Conservation (phyloP, 2,888 invertebrate species). For the Germaria angustata region DNA sequence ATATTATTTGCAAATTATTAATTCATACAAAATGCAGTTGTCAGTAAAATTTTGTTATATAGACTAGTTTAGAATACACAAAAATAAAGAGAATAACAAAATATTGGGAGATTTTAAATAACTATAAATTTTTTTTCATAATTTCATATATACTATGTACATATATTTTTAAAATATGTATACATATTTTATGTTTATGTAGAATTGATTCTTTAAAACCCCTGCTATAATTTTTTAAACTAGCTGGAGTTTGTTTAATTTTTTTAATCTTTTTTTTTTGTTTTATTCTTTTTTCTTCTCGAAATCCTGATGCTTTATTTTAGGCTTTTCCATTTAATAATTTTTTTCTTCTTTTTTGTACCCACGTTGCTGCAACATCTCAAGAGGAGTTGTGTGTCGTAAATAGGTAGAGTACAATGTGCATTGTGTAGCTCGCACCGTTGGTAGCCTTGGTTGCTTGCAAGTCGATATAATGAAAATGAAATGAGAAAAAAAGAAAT, state of each 20-base stretch:
- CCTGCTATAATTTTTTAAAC: not conserved
- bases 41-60: too few relatives aligned
- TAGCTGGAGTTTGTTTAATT: constrained; percentile 10
- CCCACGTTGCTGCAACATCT: not conserved
- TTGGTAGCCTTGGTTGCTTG: constrained; percentile 41
- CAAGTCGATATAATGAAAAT: constrained; percentile 35
- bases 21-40: too few relatives aligned
- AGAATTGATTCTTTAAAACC: not conserved
- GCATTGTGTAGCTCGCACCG: not conserved
- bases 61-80: too few relatives aligned
- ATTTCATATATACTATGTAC: too few relatives aligned
- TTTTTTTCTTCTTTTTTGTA: constrained; percentile 14
- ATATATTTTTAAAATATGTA: too few relatives aligned
- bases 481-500: constrained; percentile 14
- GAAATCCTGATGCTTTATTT: constrained; percentile 48
- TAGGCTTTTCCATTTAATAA: constrained; percentile 47
- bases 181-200: too few relatives aligned
- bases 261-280: not conserved
- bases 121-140: too few relatives aligned
- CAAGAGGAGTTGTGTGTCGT: not conserved
- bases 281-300: not conserved
- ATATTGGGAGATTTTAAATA: too few relatives aligned
- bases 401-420: not conserved
- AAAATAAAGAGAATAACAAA: too few relatives aligned
- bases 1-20: too few relatives aligned